Evolutionary conservation across 1,140 invertebrate genomes (phyloP), one percentile per base, ranked within the genome.

Genomic region (Octopus sinensis): DNA sequence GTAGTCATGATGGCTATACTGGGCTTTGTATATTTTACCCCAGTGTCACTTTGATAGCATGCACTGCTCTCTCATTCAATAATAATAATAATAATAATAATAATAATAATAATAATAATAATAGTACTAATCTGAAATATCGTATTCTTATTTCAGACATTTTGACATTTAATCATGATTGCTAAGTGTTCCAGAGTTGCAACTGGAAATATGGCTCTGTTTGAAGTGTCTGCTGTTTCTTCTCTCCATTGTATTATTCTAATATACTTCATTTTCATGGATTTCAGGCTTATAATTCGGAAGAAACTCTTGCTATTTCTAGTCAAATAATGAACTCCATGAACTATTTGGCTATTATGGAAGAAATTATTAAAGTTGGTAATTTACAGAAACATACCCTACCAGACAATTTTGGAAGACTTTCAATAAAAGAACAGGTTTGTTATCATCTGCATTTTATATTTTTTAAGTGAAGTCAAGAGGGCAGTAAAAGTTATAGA

Each of bases 271-370:
- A 56, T 5, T 54, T 6, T 10, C 30, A 43, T 43, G 30, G 30
- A 43, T 84, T 84, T 0, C 81, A 91, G 89, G 89, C 88, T 12
- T 90, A 81, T 79, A 91, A 90, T 83, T 82, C 83, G 10, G 88
- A 89, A 78, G 87, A 88, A 77, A 89, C 89, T 3, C 52, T 91
- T 54, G 87, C 90, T 12, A 81, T 90, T 10, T 89, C 89, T 43
- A 84, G 85, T 75, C 88, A 91, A 81, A 7, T 89, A 53, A 90
- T 90, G 90, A 91, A 90, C 82, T 80, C 83, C 7, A 88, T 89
- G 79, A 91, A 91, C 84, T 90, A 89, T 82, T 78, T 86, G 17
- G 83, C 83, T 1, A 83, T 91, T 17, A 80, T 91, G 56, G 90
- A 91, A 80, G 90, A 91, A 82, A 90, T 91, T 13, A 83, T 90